phyloP scores from a whole-genome alignment of 2,888 invertebrate species.

The Ceratothoa steindachneri region DNA sequence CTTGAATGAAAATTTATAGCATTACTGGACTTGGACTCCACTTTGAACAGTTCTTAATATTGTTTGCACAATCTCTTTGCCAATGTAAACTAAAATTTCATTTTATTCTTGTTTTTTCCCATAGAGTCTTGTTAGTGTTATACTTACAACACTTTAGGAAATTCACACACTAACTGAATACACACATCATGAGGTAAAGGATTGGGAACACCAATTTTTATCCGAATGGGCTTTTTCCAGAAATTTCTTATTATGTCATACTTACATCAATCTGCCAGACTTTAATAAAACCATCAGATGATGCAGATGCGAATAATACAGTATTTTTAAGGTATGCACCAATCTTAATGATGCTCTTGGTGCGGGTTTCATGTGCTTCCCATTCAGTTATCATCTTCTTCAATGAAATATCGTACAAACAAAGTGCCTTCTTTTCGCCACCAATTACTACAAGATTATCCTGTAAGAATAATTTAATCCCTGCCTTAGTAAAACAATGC shows the following conservation, averaged over 20 bases:
- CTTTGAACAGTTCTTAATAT: too few relatives aligned
- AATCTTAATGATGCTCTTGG: not conserved
- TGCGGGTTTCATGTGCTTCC: not conserved
- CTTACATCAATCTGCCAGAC: not conserved
- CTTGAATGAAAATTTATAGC: too few relatives aligned
- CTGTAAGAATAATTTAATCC: too few relatives aligned
- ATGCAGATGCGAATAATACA: not conserved
- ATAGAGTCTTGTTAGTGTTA: too few relatives aligned
- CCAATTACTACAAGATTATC: not conserved
- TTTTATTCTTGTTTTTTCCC: too few relatives aligned
- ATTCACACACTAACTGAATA: too few relatives aligned
- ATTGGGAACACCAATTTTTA: not conserved
- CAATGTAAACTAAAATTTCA: too few relatives aligned
- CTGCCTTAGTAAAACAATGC: too few relatives aligned
- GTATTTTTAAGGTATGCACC: not conserved
- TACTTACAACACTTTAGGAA: too few relatives aligned
- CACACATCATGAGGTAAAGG: too few relatives aligned
- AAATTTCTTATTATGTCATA: not conserved
- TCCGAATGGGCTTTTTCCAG: not conserved
- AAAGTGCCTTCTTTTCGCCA: not conserved
- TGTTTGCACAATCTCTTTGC: too few relatives aligned
- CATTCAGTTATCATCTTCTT: not conserved
- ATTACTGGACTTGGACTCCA: too few relatives aligned
- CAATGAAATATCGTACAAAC: constrained; percentile 3
- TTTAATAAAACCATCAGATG: constrained; percentile 4